A percentile compares a stretch with the other conserved stretches of the same genome.
Conservation (phyloP, 2,888 invertebrate species). For the Panopea generosa region DNA sequence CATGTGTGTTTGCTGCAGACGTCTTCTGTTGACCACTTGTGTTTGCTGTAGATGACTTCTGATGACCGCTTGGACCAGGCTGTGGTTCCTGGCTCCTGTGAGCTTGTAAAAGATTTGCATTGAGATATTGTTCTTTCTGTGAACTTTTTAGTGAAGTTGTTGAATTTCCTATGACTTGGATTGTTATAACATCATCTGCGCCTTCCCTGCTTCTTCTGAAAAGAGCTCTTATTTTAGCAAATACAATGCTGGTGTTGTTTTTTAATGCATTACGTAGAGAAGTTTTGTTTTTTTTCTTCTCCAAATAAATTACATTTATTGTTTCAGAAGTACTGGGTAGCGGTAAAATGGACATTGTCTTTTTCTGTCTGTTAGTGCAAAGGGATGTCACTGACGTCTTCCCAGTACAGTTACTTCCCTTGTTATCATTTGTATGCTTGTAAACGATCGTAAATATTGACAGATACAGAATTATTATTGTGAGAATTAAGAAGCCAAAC, state of each 20-base stretch:
- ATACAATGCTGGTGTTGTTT: not conserved
- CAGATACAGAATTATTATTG: constrained; percentile 68
- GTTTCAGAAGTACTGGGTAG: not conserved
- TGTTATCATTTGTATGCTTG: constrained; percentile 28
- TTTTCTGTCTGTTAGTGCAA: not conserved
- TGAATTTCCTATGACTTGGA: constrained; percentile 23
- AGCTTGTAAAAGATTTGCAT: not conserved
- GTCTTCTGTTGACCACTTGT: too few species aligned
- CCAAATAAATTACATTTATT: too few species aligned
- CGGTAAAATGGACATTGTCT: not conserved
- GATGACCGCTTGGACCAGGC: too few species aligned
- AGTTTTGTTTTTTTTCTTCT: too few species aligned
- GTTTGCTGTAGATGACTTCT: too few species aligned
- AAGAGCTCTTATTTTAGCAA: not conserved
- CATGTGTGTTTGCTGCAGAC: too few species aligned
- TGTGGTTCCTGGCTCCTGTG: too few species aligned
- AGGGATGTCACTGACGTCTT: too few species aligned
- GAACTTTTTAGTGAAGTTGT: constrained; percentile 18
- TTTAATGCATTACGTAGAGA: not conserved
- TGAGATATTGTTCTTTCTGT: not conserved
- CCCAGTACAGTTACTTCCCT: not conserved
- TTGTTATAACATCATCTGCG: constrained; percentile 12
- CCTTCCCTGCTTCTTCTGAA: not conserved
- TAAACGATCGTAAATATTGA: constrained; percentile 70
- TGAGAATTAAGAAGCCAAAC: constrained; percentile 67